Base-by-base conservation (phyloP, 2,797 vertebrate species). In the Columba guinea region DNA sequence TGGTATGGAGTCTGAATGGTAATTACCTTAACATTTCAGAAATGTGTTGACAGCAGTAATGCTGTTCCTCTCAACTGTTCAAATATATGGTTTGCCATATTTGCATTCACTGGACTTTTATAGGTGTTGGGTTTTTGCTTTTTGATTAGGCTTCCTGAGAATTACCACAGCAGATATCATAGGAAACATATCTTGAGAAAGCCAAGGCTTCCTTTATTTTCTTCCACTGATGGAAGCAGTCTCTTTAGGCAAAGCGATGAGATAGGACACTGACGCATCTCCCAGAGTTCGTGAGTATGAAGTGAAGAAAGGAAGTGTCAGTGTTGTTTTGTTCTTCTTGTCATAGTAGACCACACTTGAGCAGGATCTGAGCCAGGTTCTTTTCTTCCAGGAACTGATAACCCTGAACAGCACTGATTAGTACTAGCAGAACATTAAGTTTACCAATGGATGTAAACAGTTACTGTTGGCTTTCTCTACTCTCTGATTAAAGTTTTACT, bases 1-100 rank as follows among this genome's bases (percentile, higher is more conserved):
- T 70, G 71, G 19, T 80, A 21, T 27, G 22, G 35, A 85, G 14
- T 52, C 44, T 64, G 60, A 58, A 59, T 73, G 23, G 13, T 87
- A 91, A 76, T 76, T 83, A 79, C 32, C 28, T 58, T 94, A 55
- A 62, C 37, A 65, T 94, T 87, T 85, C 59, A 44, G 79, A 65
- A 73, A 58, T 27, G 11, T 65, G 10, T 73, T 89, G 46, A 82
- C 63, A 89, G 37, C 44, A 58, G 21, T 78, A 81, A 44, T 80
- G 35, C 24, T 60, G 21, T 71, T 73, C 10, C 22, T 84, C 28
- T 84, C 46, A 44, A n/a, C 8, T 24, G 12, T n/a, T 91, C 58
- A 75, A 87, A 60, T 74, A 39, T 6, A 22, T 35, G 9, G 4
- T 81, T 93, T 91, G 17, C 44, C 5, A 4, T 65, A 34, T 75